These are phyloP conservation scores for Aldabrachelys gigantea DNA, from an alignment of 2,113 vertebrate species.

Conservation along the genomic window DNA sequence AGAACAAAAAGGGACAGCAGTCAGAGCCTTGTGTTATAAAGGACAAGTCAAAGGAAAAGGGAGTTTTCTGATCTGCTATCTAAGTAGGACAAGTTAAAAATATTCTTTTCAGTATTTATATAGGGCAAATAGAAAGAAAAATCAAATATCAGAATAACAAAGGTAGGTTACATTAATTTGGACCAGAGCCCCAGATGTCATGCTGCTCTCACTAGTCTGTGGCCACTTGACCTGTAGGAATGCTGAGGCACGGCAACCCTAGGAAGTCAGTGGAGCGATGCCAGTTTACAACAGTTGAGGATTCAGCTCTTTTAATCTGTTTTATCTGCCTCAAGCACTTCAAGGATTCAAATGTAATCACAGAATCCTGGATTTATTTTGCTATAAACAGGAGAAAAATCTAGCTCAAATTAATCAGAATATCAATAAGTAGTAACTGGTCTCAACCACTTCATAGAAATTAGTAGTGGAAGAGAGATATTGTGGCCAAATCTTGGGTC, in stretches of 20 bases:
- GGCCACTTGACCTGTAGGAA: slow-evolving; percentile 18
- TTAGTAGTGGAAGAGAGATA: background rate
- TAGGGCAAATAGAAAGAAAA: background rate
- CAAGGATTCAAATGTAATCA: slow-evolving; percentile 2
- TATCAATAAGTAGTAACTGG: background rate
- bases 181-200: slow-evolving; percentile 33
- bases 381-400: background rate
- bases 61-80: background rate
- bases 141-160: background rate
- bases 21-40: background rate
- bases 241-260: background rate
- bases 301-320: background rate
- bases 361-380: background rate
- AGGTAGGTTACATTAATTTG: background rate
- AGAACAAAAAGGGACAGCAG: background rate
- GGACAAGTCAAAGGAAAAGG: background rate
- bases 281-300: slow-evolving; percentile 14
- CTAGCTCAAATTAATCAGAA: background rate
- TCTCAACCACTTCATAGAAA: background rate
- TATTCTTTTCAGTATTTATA: slow-evolving; percentile 33
- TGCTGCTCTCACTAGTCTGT: background rate
- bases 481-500: background rate
- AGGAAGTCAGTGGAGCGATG: slow-evolving; percentile 23
- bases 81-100: background rate
- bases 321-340: background rate